Percentiles rank a stretch among this genome's conserved stretches.
Conservation (phyloP, 2,113 vertebrate genomes). For the Pelecanoides urinatrix region DNA sequence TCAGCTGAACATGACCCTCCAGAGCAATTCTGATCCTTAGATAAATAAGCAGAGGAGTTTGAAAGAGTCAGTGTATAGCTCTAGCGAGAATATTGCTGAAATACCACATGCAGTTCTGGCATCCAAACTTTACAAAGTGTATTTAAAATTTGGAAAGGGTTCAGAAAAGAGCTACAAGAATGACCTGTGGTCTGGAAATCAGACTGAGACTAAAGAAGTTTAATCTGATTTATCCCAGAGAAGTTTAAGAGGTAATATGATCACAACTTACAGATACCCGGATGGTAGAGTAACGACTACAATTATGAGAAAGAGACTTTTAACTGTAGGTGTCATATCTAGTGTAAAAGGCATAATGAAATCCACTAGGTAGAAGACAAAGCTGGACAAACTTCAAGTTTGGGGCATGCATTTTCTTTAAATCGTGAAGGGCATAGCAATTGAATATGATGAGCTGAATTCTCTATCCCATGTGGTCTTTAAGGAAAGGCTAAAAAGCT, state of each 20-base stretch:
- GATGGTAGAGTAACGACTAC: neutral
- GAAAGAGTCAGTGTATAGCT: constrained; percentile 3
- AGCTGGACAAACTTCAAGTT: neutral
- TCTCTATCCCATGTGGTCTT: neutral
- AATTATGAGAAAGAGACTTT: constrained; percentile 5
- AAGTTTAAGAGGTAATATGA: constrained; percentile 32
- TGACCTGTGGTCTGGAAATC: constrained; percentile 46
- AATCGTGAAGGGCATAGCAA: neutral
- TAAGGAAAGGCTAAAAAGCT: neutral
- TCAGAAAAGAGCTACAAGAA: constrained; percentile 35
- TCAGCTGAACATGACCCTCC: neutral
- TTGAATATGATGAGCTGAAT: neutral
- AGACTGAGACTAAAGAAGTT: constrained; percentile 47
- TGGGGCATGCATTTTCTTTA: neutral
- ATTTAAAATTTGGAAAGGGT: constrained; percentile 9
- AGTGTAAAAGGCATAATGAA: neutral
- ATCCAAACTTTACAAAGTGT: neutral
- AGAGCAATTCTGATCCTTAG: constrained; percentile 30
- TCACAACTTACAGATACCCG: neutral
- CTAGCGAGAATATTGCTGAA: constrained; percentile 44
- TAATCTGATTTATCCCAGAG: constrained; percentile 44
- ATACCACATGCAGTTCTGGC: constrained; percentile 39
- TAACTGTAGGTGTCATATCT: neutral
- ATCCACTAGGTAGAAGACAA: neutral
- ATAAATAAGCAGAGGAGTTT: constrained; percentile 31